phyloP scores from a whole-genome alignment of 1,140 invertebrate genomes.

The Brachionus sp. region DNA sequence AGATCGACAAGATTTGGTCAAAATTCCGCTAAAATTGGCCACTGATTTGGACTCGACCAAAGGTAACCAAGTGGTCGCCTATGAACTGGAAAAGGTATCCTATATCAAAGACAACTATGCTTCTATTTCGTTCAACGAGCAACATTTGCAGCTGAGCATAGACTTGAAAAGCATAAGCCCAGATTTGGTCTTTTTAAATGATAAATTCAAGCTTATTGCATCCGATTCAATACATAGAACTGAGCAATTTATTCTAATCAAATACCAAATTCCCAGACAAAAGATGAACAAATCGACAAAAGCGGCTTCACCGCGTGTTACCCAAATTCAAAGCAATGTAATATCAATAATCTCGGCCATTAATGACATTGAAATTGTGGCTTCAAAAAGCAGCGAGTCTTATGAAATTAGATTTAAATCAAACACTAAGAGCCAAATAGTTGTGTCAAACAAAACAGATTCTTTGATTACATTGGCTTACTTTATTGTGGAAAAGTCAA shows the following conservation, averaged over 20 bases:
- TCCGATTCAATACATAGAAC: background rate
- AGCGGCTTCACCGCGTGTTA: background rate
- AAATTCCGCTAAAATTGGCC: background rate
- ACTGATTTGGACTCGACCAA: background rate
- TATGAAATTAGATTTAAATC: background rate
- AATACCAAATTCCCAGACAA: background rate
- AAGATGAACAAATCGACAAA: background rate
- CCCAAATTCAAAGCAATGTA: background rate
- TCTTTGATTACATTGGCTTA: slow-evolving; percentile 19
- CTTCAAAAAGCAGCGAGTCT: background rate
- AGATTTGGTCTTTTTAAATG: background rate
- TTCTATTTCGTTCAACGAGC: background rate
- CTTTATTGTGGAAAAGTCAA: background rate
- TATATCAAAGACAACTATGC: background rate
- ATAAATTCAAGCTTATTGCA: background rate
- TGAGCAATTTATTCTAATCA: background rate
- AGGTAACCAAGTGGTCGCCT: background rate
- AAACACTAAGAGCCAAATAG: background rate
- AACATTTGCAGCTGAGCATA: background rate
- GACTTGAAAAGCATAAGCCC: background rate
- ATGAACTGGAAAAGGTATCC: slow-evolving; percentile 10
- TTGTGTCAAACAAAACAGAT: slow-evolving; percentile 25
- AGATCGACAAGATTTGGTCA: background rate
- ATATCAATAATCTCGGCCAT: background rate
- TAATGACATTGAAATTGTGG: slow-evolving; percentile 21